phyloP scores from a whole-genome alignment of 2,797 vertebrate species.

The Geotria australis region DNA sequence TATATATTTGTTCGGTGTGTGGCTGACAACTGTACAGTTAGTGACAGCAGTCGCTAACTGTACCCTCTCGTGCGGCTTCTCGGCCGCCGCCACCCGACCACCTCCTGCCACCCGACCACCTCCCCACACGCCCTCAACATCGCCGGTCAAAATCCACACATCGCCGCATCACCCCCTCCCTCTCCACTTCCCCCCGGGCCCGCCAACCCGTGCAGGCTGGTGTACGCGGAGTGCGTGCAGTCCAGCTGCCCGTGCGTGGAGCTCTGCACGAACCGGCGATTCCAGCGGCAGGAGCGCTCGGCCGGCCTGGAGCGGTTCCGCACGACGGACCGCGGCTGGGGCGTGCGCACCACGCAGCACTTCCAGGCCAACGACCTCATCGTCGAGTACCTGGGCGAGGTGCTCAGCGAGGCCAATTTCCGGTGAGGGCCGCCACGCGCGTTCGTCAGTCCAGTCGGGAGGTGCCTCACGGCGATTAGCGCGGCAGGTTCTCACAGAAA shows the following conservation, averaged over 20 bases:
- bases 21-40: too few relatives aligned
- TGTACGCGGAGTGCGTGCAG: not conserved
- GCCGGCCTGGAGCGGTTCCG: not conserved
- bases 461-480: too few relatives aligned
- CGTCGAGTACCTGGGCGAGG: not conserved
- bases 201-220: not conserved
- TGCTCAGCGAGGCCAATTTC: not conserved
- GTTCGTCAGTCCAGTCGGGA: too few relatives aligned
- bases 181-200: not conserved
- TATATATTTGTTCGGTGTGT: too few relatives aligned
- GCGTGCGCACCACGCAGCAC: not conserved
- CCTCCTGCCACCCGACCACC: not conserved
- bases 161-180: not conserved
- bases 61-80: not conserved
- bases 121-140: not conserved
- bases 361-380: not conserved
- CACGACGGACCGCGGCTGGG: not conserved
- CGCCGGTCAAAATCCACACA: not conserved
- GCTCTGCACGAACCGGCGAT: not conserved
- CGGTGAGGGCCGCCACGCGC: not conserved
- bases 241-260: not conserved
- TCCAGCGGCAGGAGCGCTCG: not conserved
- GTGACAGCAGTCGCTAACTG: not conserved
- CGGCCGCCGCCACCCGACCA: too few relatives aligned
- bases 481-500: too few relatives aligned